phyloP scores from a whole-genome alignment of 2,888 invertebrate species.

The Mythimna loreyi region DNA sequence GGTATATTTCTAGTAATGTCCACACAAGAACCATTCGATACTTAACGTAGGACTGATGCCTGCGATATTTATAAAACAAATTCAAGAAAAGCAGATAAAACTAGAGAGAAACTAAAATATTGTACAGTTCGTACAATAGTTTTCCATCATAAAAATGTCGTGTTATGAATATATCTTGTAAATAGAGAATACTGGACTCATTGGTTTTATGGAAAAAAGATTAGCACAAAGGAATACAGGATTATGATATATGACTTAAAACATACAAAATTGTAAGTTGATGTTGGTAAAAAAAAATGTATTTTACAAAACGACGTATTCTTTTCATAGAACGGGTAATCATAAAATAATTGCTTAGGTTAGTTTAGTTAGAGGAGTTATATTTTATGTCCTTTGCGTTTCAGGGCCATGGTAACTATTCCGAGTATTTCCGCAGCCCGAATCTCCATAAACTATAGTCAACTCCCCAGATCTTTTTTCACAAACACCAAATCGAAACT shows the following conservation, averaged over 20 bases:
- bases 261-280: background rate
- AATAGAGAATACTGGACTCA: background rate
- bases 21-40: conserved; percentile 2
- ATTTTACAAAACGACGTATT: background rate
- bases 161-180: background rate
- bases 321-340: too few species aligned
- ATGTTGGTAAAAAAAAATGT: background rate
- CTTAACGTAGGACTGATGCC: conserved; percentile 6
- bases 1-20: background rate
- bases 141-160: conserved; percentile 13
- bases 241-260: background rate
- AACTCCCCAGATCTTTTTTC: background rate
- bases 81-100: conserved; percentile 26
- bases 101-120: conserved; percentile 14
- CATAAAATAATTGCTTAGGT: too few species aligned
- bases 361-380: too few species aligned
- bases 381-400: too few species aligned
- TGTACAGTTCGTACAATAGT: background rate
- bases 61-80: conserved; percentile 35
- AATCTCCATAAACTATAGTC: too few species aligned
- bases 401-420: too few species aligned
- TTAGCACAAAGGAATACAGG: background rate
- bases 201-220: background rate
- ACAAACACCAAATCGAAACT: background rate
- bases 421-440: too few species aligned